Conservation (phyloP, 1,140 invertebrate genomes). For the Thalassaphorura encarpata region DNA sequence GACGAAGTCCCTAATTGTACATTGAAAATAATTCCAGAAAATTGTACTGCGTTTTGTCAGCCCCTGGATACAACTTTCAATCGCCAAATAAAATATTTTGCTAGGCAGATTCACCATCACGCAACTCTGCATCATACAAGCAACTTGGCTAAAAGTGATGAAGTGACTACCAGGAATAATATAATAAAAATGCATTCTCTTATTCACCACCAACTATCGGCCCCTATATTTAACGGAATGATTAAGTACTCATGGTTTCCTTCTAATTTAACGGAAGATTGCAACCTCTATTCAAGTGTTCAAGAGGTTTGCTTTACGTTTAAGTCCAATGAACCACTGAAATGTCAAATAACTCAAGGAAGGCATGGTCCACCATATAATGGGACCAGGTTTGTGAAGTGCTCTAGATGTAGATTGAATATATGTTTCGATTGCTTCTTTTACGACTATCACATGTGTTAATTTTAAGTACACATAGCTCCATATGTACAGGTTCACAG, state of each 20-base stretch:
- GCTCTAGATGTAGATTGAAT: slow-evolving; percentile 1
- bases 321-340: background rate
- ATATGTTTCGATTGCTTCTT: slow-evolving; percentile 18
- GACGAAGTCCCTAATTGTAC: background rate
- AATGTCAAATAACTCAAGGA: background rate
- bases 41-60: slow-evolving; percentile 13
- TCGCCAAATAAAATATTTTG: slow-evolving; percentile 14
- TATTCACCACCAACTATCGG: background rate
- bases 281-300: background rate
- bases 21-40: slow-evolving; percentile 10
- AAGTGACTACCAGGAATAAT: slow-evolving; percentile 5
- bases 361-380: background rate
- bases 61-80: slow-evolving; percentile 20
- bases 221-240: slow-evolving; percentile 11
- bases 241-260: slow-evolving; percentile 10
- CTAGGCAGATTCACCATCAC: background rate
- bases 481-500: no score
- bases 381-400: slow-evolving; percentile 2
- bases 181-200: slow-evolving; percentile 8
- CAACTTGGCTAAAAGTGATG: background rate
- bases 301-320: slow-evolving; percentile 11
- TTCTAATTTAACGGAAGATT: background rate
- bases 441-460: slow-evolving; percentile 15
- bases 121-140: background rate
- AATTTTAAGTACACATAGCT: no score